Base-by-base conservation (phyloP, 2,888 invertebrate genomes). In the Masnerella sp. region DNA sequence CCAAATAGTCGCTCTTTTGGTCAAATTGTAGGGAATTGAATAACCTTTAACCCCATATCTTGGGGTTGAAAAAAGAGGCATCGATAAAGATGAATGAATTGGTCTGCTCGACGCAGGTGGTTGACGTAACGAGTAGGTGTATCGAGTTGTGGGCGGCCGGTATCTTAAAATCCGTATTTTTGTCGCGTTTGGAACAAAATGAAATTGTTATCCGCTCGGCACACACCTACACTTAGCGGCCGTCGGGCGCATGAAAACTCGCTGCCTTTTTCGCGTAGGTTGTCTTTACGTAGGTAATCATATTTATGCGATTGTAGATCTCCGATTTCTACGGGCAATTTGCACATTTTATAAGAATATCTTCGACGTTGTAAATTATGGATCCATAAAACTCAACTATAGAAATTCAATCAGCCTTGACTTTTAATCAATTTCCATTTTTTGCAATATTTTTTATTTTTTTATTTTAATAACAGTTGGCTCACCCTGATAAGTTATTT, bases 71-170 rank as follows among this genome's bases (percentile, higher is more conserved):
- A 47, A 47, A 32, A n/a, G 4, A 14, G 22, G 12, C 42, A 34
- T 61, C 59, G 18, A 59, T 68, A 59, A 59, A 61, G 68, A 68
- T 58, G 52, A 61, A 68, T 68, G 59, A 61, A 68, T 52, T 45
- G 59, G 52, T 61, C 54, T 38, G 30, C 14, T 61, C 59, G 38
- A 45, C 59, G 68, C 59, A 59, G 68, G 59, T 61, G 68, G 67
- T 43, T 58, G 17, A 32, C 34, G 34, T 34, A 58, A 12, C 25
- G 47, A 56, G 49, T 49, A 25, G 56, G 56, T 34, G 56, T 67
- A 30, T n/a, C 11, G 12, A 2, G 4, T 3, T 43, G 67, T 68
- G n/a, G 67, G 67, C 47, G 58, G 47, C 8, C 25, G 17, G 25
- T 68, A 51, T 59, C 36, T 68, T 58, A 51, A 58, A 68, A 68